phyloP scores from a whole-genome alignment of 1,140 invertebrate genomes.

The Camponotus vicinus region DNA sequence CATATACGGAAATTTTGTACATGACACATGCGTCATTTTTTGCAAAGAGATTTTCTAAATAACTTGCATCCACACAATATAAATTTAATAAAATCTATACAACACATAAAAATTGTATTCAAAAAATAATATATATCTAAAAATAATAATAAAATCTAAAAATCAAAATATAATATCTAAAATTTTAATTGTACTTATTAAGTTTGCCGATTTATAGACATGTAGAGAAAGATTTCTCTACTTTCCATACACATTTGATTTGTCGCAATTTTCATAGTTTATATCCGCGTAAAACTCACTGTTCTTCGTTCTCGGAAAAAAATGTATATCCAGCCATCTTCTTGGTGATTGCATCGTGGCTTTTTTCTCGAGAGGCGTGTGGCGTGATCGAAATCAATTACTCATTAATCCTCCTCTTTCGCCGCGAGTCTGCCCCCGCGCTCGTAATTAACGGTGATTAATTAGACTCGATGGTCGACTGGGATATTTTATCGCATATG shows the following conservation, averaged over 20 bases:
- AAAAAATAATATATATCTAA: neutral
- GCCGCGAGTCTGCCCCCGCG: constrained; percentile 71
- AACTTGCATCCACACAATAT: neutral
- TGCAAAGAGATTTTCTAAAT: neutral
- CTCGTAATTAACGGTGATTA: constrained; percentile 84
- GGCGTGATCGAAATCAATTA: constrained; percentile 84
- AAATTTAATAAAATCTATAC: neutral
- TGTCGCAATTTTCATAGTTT: neutral
- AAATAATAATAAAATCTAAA: too few relatives aligned
- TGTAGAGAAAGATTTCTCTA: neutral
- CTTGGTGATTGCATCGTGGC: constrained; percentile 57
- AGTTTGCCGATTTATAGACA: neutral
- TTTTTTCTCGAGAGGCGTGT: constrained; percentile 76
- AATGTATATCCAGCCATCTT: constrained; percentile 68
- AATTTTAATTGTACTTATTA: neutral
- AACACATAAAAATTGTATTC: neutral
- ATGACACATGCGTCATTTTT: neutral
- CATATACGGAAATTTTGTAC: neutral
- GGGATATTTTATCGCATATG: constrained; percentile 74
- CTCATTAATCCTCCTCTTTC: constrained; percentile 79
- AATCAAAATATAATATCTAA: neutral
- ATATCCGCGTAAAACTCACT: neutral
- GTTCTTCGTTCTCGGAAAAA: constrained; percentile 41
- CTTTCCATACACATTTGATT: neutral
- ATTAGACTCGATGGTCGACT: constrained; percentile 74